A percentile compares a stretch with the other conserved stretches of the same genome.
Evolutionary conservation across 2,888 invertebrate species (phyloP).

Genomic region (Hipparchia semele): DNA sequence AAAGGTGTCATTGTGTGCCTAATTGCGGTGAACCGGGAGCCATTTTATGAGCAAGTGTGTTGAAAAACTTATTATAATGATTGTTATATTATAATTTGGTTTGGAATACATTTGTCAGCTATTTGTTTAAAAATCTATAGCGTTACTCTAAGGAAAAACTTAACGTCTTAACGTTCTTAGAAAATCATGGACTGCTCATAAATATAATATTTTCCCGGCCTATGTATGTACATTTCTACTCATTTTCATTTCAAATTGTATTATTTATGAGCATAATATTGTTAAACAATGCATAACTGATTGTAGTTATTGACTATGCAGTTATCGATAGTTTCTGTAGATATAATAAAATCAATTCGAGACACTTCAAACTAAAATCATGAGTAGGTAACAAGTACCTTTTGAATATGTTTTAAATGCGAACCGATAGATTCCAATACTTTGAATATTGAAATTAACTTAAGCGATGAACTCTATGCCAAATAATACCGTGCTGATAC

Average conservation of each 20-base stretch:
- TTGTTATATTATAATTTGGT: no score
- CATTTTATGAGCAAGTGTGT: no score
- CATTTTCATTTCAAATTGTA: background rate
- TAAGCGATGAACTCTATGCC: background rate
- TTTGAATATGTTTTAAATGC: background rate
- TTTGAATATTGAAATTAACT: background rate
- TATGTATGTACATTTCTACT: background rate
- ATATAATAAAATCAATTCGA: background rate
- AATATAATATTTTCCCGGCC: no score
- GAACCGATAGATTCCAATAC: background rate
- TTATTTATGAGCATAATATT: constrained; percentile 1
- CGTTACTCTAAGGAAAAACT: no score
- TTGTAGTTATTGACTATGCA: background rate
- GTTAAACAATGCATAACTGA: background rate
- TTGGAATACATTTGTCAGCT: no score
- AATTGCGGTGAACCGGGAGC: no score
- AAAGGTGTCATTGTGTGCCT: no score
- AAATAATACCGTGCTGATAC: background rate
- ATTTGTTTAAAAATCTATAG: no score
- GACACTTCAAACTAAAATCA: background rate
- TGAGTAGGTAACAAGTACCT: background rate
- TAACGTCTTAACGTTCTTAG: no score
- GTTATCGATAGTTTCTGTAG: background rate
- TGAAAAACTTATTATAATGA: no score
- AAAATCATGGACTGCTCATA: no score